Conservation (phyloP, 1,140 invertebrate genomes). For the Hyles euphorbiae region DNA sequence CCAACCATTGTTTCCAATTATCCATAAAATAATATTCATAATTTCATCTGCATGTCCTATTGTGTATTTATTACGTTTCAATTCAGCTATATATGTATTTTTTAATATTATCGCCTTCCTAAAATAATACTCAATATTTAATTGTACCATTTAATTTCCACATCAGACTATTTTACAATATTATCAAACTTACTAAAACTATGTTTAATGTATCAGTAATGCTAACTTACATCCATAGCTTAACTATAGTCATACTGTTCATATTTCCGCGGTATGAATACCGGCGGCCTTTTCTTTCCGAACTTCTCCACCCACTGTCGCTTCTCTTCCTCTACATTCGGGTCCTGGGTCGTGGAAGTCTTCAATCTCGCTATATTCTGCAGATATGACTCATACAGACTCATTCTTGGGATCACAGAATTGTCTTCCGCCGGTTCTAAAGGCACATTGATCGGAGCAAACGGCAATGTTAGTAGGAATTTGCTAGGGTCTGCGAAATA, state of each 20-base stretch:
- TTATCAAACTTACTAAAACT: no score
- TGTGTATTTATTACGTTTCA: no score
- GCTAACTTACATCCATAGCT: neutral
- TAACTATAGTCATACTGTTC: slow-evolving; percentile 28
- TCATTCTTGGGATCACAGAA: slow-evolving; percentile 57
- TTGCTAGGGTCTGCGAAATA: slow-evolving; percentile 41
- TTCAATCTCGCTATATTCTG: slow-evolving; percentile 43
- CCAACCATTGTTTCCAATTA: no score
- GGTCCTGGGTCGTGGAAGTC: slow-evolving; percentile 41
- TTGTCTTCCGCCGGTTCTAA: slow-evolving; percentile 60
- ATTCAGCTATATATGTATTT: no score
- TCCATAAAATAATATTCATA: no score
- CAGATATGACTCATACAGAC: slow-evolving; percentile 61
- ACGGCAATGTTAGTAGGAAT: slow-evolving; percentile 53
- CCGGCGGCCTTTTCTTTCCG: slow-evolving; percentile 31
- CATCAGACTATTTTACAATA: no score
- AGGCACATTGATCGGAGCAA: slow-evolving; percentile 56
- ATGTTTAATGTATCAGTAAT: no score
- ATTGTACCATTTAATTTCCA: no score
- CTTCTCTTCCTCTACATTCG: slow-evolving; percentile 28
- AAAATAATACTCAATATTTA: no score
- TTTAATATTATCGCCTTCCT: no score
- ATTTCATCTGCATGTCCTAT: no score
- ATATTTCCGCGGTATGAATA: slow-evolving; percentile 26
- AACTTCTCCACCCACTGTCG: slow-evolving; percentile 40